phyloP scores from a whole-genome alignment of 2,888 invertebrate genomes.

The Eristalinus aeneus region DNA sequence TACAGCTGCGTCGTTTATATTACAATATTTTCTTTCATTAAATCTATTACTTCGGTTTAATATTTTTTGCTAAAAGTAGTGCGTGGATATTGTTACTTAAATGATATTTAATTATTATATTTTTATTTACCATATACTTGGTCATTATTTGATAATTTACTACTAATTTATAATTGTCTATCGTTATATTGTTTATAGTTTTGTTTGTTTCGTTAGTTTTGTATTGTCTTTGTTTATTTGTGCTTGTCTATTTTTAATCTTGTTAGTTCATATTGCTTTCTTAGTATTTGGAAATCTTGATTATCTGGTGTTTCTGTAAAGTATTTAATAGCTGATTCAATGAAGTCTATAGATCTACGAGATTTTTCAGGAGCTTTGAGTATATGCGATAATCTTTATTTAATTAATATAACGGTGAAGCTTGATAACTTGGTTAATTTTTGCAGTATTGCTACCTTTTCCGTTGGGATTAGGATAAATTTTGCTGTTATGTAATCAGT shows the following conservation, averaged over 20 bases:
- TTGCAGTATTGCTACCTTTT: background rate
- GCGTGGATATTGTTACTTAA: background rate
- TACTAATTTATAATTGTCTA: too few species aligned
- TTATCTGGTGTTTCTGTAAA: background rate
- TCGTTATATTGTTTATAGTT: background rate
- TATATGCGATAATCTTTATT: background rate
- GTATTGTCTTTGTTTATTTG: too few species aligned
- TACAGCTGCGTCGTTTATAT: too few species aligned
- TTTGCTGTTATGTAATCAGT: background rate
- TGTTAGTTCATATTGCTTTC: too few species aligned
- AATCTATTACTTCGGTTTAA: background rate
- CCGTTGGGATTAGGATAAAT: background rate
- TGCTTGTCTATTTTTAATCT: too few species aligned
- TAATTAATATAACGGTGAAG: background rate
- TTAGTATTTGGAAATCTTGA: background rate
- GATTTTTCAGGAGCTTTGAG: background rate
- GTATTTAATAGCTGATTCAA: background rate
- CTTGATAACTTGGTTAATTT: background rate
- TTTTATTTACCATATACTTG: too few species aligned
- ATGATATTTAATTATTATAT: background rate
- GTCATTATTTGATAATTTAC: too few species aligned
- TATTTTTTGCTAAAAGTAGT: background rate
- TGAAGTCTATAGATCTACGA: background rate
- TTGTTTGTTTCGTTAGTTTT: too few species aligned
- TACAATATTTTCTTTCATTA: conserved; percentile 1